Percentiles rank a stretch among this genome's conserved stretches.
Conservation (phyloP, 2,113 vertebrate species). For the Carlito syrichta region DNA sequence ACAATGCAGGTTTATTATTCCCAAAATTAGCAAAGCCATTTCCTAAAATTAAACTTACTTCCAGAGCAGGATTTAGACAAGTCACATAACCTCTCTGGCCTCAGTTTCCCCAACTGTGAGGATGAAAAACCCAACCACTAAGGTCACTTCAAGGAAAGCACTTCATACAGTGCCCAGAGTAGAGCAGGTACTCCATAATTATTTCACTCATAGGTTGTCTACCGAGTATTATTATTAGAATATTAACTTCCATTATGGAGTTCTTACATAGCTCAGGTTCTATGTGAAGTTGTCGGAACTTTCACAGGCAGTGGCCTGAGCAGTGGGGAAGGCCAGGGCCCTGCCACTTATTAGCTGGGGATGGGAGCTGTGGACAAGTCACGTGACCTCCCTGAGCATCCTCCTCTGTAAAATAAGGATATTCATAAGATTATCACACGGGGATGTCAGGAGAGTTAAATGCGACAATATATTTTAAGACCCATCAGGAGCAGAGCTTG, state of each 20-base stretch:
- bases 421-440: not conserved
- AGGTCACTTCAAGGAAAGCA: not conserved
- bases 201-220: not conserved
- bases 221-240: not conserved
- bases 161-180: not conserved
- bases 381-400: not conserved
- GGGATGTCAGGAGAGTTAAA: not conserved
- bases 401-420: not conserved
- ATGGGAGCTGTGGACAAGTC: rapidly evolving
- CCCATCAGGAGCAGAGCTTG: not conserved
- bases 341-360: not conserved
- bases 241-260: not conserved
- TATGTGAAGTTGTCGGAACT: not conserved
- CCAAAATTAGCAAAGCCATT: not conserved
- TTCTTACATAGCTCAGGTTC: not conserved
- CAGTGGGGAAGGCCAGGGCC: not conserved
- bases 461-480: not conserved
- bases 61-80: not conserved
- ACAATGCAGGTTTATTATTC: not conserved
- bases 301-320: not conserved
- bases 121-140: not conserved
- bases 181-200: rapidly evolving
- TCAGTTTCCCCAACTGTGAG: not conserved
- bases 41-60: not conserved
- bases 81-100: not conserved